Evolutionary conservation across 2,113 vertebrate species (phyloP).

Genomic region (Pelecanoides urinatrix): DNA sequence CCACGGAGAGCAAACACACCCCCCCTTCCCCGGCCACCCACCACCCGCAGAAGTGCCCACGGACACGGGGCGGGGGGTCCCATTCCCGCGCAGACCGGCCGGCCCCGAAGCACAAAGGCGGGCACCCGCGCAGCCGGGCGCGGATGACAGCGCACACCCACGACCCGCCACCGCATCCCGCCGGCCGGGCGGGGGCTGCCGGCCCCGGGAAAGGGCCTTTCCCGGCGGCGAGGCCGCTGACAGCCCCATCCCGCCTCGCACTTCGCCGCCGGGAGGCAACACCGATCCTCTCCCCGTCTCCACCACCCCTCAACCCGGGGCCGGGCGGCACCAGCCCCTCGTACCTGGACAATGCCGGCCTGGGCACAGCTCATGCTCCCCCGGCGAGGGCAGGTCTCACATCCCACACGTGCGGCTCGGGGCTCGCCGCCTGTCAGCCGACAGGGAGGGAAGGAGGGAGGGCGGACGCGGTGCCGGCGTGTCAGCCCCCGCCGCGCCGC

Average conservation of each 20-base stretch:
- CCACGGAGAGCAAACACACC: neutral
- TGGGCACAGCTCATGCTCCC: conserved; percentile 75
- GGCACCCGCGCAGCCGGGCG: neutral
- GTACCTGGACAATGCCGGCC: conserved; percentile 75
- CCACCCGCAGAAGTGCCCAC: neutral
- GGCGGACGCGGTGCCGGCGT: neutral
- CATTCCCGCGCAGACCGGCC: neutral
- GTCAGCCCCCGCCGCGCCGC: conserved; percentile 15
- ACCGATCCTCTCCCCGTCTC: too few species aligned
- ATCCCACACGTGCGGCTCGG: conserved; percentile 54
- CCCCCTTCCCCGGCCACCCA: neutral
- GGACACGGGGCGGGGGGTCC: neutral
- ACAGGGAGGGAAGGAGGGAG: neutral
- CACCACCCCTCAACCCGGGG: neutral
- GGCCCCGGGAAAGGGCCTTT: neutral
- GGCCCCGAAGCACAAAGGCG: neutral
- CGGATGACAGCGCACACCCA: conserved; percentile 6
- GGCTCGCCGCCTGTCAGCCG: neutral
- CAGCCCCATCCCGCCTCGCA: neutral
- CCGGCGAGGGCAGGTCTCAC: conserved; percentile 26
- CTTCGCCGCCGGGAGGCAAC: neutral
- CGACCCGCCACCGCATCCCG: neutral
- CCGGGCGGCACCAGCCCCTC: conserved; percentile 9
- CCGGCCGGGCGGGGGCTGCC: neutral
- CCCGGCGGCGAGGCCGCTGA: neutral